These are phyloP conservation scores for Nemoura dubitans DNA, from an alignment of 2,888 invertebrate species.

Conservation along the genomic window DNA sequence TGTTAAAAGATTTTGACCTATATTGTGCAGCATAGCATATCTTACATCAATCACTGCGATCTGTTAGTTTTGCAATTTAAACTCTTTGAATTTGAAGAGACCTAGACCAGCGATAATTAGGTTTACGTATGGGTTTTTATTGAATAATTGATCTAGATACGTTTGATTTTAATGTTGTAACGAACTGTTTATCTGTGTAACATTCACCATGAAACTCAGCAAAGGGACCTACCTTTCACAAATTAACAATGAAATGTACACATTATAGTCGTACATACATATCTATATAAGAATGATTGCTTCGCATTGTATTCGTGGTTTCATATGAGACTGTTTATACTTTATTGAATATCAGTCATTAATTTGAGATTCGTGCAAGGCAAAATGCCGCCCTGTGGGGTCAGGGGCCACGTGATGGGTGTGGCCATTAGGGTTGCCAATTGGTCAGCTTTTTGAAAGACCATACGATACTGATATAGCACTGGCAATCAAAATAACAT, in stretches of 20 bases:
- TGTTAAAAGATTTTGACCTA: neutral
- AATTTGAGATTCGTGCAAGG: conserved; percentile 35
- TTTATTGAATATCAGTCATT: conserved; percentile 40
- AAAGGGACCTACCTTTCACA: conserved; percentile 32
- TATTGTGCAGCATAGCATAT: neutral
- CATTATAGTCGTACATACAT: neutral
- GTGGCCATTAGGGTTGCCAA: conserved; percentile 14
- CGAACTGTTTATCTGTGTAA: neutral
- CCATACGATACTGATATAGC: neutral
- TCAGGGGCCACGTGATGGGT: conserved; percentile 8
- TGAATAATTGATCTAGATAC: conserved; percentile 31
- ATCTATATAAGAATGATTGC: conserved; percentile 30
- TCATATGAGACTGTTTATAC: conserved; percentile 18
- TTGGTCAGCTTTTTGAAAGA: neutral
- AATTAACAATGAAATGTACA: conserved; percentile 37
- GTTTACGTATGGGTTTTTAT: neutral
- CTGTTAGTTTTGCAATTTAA: conserved; percentile 7
- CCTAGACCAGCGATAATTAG: neutral
- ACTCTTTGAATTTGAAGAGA: conserved; percentile 20
- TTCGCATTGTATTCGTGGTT: conserved; percentile 17
- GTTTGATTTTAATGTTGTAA: neutral
- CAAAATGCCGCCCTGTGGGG: neutral
- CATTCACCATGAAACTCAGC: conserved; percentile 13
- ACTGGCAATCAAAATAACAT: neutral
- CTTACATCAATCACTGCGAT: neutral